Evolutionary conservation across 1,140 invertebrate genomes (phyloP).

Genomic region (Drosophila melanica): DNA sequence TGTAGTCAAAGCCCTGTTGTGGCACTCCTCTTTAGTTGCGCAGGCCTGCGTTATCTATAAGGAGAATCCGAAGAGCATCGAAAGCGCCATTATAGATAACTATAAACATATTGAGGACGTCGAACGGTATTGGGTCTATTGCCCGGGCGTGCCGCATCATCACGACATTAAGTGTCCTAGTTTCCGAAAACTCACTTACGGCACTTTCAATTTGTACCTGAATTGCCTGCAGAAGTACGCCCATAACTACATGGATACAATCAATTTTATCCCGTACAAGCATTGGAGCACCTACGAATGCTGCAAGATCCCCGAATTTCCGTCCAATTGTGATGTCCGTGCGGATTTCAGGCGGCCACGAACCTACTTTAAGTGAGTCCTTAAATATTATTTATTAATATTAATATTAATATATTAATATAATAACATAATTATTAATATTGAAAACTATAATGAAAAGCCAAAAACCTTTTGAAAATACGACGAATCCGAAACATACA

Average conservation of each 20-base stretch:
- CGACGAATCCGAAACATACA: no score
- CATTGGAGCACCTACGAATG: slow-evolving; percentile 24
- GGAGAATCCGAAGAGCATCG: background rate
- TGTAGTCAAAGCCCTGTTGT: background rate
- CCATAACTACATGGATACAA: background rate
- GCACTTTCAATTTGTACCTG: slow-evolving; percentile 22
- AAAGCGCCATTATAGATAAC: no score
- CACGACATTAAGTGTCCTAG: slow-evolving; percentile 22
- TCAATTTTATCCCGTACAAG: slow-evolving; percentile 27
- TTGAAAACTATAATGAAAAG: no score
- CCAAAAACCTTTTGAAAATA: no score
- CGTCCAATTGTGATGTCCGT: background rate
- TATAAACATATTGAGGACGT: background rate
- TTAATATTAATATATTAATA: no score
- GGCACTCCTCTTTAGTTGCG: slow-evolving; percentile 9
- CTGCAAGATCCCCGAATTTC: slow-evolving; percentile 11
- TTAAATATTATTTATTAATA: no score
- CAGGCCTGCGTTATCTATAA: background rate
- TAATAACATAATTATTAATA: no score
- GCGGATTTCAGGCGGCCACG: background rate
- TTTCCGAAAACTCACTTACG: slow-evolving; percentile 31
- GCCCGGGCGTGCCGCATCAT: slow-evolving; percentile 40
- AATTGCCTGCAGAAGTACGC: background rate
- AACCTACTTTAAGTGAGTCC: no score
- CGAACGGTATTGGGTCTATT: slow-evolving; percentile 43